Conservation (phyloP, 2,113 vertebrate genomes). For the Paedocypris sp. region DNA sequence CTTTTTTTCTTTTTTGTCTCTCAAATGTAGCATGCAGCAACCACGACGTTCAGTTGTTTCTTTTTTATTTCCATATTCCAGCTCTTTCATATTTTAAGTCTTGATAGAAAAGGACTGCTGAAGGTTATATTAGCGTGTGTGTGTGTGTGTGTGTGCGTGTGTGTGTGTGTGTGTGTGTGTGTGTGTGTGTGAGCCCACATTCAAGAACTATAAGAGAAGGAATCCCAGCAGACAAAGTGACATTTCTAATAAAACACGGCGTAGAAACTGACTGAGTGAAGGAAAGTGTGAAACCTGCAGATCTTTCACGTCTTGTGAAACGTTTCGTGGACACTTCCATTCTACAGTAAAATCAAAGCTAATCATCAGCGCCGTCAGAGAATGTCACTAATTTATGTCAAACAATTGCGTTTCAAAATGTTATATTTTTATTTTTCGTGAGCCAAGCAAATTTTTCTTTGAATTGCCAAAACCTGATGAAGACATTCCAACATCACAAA, state of each 20-base stretch:
- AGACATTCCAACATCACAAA: too few species aligned
- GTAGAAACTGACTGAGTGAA: background rate
- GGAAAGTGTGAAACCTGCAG: background rate
- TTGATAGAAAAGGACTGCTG: background rate
- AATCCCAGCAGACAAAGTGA: constrained; percentile 26
- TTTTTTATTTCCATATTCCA: background rate
- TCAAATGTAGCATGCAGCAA: too few species aligned
- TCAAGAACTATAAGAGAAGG: constrained; percentile 13
- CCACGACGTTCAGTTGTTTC: background rate
- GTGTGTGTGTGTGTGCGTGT: background rate
- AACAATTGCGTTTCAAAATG: too few species aligned
- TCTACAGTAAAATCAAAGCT: too few species aligned
- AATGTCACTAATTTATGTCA: too few species aligned
- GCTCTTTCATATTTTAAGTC: background rate
- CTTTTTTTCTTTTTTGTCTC: too few species aligned
- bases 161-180: background rate
- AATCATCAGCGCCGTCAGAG: too few species aligned
- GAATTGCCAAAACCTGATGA: too few species aligned
- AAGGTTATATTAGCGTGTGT: constrained; percentile 2
- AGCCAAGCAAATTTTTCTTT: too few species aligned
- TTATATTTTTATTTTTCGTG: too few species aligned
- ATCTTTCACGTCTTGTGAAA: background rate
- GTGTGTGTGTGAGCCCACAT: constrained; percentile 20
- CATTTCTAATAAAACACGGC: constrained; percentile 21
- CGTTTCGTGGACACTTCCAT: too few species aligned